phyloP scores from a whole-genome alignment of 2,888 invertebrate genomes.

The Margaritifera margaritifera region DNA sequence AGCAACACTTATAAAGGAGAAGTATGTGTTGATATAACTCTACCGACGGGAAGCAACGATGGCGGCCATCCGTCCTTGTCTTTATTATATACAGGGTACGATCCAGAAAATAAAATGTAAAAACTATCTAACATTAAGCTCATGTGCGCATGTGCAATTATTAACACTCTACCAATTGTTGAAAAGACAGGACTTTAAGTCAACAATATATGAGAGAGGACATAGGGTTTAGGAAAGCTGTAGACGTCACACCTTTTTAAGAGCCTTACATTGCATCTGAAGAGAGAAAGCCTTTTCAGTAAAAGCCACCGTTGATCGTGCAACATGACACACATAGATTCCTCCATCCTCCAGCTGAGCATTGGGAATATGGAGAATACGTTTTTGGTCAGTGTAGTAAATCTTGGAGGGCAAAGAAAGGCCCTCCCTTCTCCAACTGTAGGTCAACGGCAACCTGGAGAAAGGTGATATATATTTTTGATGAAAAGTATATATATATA shows the following conservation, averaged over 20 bases:
- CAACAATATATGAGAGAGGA: neutral
- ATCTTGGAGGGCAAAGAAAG: constrained; percentile 78
- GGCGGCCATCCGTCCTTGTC: no score
- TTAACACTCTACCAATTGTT: no score
- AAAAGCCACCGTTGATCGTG: constrained; percentile 24
- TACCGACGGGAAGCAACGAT: no score
- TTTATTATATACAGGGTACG: no score
- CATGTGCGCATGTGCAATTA: no score
- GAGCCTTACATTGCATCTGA: constrained; percentile 38
- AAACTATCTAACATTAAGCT: no score
- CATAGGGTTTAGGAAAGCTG: neutral
- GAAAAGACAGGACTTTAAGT: neutral
- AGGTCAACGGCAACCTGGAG: constrained; percentile 50
- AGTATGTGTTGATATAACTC: no score
- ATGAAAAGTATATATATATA: no score
- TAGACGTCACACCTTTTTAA: neutral
- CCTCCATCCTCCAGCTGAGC: constrained; percentile 95
- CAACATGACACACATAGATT: constrained; percentile 88
- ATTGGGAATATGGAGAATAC: constrained; percentile 88
- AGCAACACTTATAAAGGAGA: no score
- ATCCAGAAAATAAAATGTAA: no score
- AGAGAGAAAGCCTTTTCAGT: constrained; percentile 31
- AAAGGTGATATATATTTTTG: no score
- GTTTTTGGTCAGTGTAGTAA: constrained; percentile 84
- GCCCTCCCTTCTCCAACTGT: constrained; percentile 54